phyloP scores from a whole-genome alignment of 2,113 vertebrate species.

The Macaca fascicularis region DNA sequence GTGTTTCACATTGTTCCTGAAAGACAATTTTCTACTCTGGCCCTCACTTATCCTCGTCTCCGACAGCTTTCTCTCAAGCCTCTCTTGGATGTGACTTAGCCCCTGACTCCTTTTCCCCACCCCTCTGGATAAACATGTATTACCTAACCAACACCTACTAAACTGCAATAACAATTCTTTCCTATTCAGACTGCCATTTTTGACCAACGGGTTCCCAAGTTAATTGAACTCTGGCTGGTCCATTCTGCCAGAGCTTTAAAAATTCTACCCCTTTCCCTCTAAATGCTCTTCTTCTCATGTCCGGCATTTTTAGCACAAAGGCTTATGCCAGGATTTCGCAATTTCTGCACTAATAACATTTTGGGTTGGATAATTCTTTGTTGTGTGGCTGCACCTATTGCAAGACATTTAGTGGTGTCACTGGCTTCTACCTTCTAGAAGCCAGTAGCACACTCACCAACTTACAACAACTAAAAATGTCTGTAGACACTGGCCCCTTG shows the following conservation, averaged over 20 bases:
- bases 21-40: neutral
- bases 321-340: neutral
- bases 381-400: neutral
- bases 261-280: neutral
- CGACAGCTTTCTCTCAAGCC: neutral
- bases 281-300: neutral
- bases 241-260: conserved; percentile 38
- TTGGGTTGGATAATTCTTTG: neutral
- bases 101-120: neutral
- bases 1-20: neutral
- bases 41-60: neutral
- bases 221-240: neutral
- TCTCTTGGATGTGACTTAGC: neutral
- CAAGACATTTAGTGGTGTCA: neutral
- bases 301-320: neutral
- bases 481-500: neutral
- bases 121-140: neutral
- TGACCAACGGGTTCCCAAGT: neutral
- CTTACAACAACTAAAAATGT: neutral
- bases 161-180: neutral
- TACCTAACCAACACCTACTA: neutral
- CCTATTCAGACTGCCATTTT: conserved; percentile 3
- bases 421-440: neutral
- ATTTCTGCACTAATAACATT: neutral
- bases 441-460: neutral